These are phyloP conservation scores for Spatulosminthurus flaviceps DNA, from an alignment of 2,888 invertebrate species.

Conservation along the genomic window DNA sequence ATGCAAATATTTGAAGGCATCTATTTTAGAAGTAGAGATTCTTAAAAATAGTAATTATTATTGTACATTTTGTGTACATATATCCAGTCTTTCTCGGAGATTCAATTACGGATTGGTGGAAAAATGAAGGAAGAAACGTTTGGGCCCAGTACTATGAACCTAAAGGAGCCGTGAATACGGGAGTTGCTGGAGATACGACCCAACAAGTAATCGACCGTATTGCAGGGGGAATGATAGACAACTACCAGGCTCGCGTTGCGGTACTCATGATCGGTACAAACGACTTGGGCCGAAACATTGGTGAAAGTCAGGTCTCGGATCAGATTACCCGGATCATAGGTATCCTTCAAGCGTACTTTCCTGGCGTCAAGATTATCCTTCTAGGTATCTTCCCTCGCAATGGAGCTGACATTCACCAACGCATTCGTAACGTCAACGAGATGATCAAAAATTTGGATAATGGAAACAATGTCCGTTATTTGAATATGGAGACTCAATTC, in stretches of 20 bases:
- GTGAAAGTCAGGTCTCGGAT: constrained; percentile 3
- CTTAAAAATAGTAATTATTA: background rate
- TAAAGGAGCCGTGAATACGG: constrained; percentile 44
- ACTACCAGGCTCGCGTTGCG: constrained; percentile 38
- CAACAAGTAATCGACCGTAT: constrained; percentile 46
- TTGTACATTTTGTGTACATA: background rate
- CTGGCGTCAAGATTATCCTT: constrained; percentile 47
- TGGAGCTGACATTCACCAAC: constrained; percentile 42
- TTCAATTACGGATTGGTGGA: constrained; percentile 52
- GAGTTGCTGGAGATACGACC: constrained; percentile 41
- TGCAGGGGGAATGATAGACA: constrained; percentile 45
- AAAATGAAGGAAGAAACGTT: constrained; percentile 22
- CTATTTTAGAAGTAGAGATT: background rate
- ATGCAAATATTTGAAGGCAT: too few species aligned
- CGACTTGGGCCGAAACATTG: constrained; percentile 36
- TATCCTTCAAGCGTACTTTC: constrained; percentile 43
- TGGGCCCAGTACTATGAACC: constrained; percentile 50
- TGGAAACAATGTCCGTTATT: constrained; percentile 36
- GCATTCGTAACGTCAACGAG: constrained; percentile 44
- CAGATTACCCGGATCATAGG: constrained; percentile 47
- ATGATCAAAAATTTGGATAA: constrained; percentile 34
- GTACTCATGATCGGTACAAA: constrained; percentile 52
- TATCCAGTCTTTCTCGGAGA: constrained; percentile 51
- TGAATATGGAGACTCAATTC: constrained; percentile 50
- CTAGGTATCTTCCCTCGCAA: constrained; percentile 51